Base-by-base conservation (phyloP, 2,113 vertebrate genomes). In the Channa argus region DNA sequence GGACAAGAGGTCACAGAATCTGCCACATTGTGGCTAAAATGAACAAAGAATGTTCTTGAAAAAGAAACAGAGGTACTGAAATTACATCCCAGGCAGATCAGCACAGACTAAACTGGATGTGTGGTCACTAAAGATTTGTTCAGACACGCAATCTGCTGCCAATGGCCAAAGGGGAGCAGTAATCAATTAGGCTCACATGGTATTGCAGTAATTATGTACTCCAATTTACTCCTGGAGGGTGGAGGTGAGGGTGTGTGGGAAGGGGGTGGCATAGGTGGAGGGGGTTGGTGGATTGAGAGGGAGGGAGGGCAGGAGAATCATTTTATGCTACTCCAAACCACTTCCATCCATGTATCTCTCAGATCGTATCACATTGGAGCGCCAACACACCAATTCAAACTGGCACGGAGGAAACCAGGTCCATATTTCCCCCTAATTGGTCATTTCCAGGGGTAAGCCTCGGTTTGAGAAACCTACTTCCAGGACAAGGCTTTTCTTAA, bases 271-370 rank as follows among this genome's bases (percentile, higher is more conserved):
- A 24, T 24, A 24, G 64, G 61, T 46, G 49, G 15, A n/a, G 45
- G 66, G n/a, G 51, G 49, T 36, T 43, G 47, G 79, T 39, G 65
- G 51, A 41, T 24, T 15, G 61, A 63, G 58, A 65, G 64, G 39
- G 14, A 61, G 33, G 72, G 68, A 65, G 69, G 58, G 33, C 58
- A 67, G 58, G 60, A 76, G 82, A 86, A 67, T 74, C 75, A 91
- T 92, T 93, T 93, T 91, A 94, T 91, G 92, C 90, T 91, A 81
- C 83, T 91, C 92, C 86, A 93, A 93, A 94, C 91, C 90, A 92
- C 92, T 92, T 93, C 91, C 91, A 91, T 88, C 85, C 89, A 89
- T 76, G 86, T 88, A 92, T 93, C 88, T 89, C 86, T 89, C 80
- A 88, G 93, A 93, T 93, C 87, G 72, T 88, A 93, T 92, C 91